Percentiles rank a stretch among this genome's conserved stretches.
These are phyloP conservation scores for Idaea aversata DNA, from an alignment of 2,888 invertebrate genomes.

Conservation along the genomic window DNA sequence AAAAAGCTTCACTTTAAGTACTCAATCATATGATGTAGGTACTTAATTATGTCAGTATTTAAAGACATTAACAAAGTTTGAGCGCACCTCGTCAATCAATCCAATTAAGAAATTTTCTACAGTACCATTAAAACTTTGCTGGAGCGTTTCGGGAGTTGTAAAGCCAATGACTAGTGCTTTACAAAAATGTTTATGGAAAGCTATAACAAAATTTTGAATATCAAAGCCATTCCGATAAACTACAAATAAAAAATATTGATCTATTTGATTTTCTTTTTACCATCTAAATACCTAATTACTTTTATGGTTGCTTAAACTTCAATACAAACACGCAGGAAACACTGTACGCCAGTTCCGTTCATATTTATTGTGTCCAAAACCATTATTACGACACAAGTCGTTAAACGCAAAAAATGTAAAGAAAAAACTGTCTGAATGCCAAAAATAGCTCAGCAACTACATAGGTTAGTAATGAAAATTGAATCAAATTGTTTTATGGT, in stretches of 20 bases:
- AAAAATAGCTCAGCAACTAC: constrained; percentile 32
- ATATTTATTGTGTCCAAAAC: constrained; percentile 57
- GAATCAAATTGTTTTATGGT: constrained; percentile 30
- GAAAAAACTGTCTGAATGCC: constrained; percentile 41
- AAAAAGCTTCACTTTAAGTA: neutral
- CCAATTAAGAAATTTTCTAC: constrained; percentile 61
- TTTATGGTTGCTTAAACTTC: constrained; percentile 1
- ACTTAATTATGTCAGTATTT: constrained; percentile 30
- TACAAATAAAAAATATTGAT: neutral
- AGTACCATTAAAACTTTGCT: constrained; percentile 58
- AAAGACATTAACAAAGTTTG: constrained; percentile 41
- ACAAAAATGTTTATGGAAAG: neutral
- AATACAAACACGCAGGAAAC: constrained; percentile 13
- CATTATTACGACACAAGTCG: constrained; percentile 59
- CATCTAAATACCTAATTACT: neutral
- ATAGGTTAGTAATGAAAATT: constrained; percentile 7
- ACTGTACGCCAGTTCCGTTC: constrained; percentile 42
- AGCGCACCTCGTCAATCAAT: constrained; percentile 56
- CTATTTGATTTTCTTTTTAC: neutral
- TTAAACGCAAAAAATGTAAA: constrained; percentile 51
- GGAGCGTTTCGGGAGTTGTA: constrained; percentile 47
- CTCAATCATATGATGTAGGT: neutral
- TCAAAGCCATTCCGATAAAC: neutral
- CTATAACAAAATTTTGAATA: neutral
- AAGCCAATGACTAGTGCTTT: constrained; percentile 28